phyloP scores from a whole-genome alignment of 2,797 vertebrate species.

The Lindbergichthys nudifrons region DNA sequence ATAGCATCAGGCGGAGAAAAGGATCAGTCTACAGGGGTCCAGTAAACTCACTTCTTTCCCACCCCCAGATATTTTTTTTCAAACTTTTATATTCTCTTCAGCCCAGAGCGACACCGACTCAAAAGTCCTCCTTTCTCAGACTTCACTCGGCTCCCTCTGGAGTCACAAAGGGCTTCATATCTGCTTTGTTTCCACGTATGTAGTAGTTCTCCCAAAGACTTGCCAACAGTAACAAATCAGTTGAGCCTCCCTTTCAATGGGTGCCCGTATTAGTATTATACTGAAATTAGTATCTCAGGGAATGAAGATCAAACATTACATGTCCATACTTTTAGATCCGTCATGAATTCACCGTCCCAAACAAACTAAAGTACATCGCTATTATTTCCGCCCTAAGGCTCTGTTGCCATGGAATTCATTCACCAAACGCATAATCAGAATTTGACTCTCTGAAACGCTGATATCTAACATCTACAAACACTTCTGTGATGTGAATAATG shows the following conservation, averaged over 20 bases:
- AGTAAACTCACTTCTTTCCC: not conserved
- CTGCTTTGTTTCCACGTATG: not conserved
- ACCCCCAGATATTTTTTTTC: not conserved
- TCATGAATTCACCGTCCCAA: conserved; percentile 1
- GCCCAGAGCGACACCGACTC: too few relatives aligned
- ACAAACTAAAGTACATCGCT: not conserved
- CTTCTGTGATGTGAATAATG: conserved; percentile 16
- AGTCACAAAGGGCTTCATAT: not conserved
- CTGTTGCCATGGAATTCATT: conserved; percentile 1
- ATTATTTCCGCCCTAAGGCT: not conserved
- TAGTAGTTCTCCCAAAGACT: not conserved
- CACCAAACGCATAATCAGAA: not conserved
- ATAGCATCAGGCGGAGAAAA: not conserved
- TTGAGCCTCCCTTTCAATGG: not conserved
- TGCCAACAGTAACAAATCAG: not conserved
- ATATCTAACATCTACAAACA: not conserved
- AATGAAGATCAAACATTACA: conserved; percentile 1
- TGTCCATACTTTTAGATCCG: not conserved
- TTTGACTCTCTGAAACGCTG: not conserved
- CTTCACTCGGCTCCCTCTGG: not conserved
- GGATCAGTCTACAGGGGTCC: not conserved
- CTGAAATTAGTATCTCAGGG: not conserved
- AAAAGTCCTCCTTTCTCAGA: too few relatives aligned
- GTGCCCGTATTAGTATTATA: too few relatives aligned
- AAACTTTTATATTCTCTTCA: not conserved